Base-by-base conservation (phyloP, 2,113 vertebrate genomes). In the Ramphastos sulfuratus region DNA sequence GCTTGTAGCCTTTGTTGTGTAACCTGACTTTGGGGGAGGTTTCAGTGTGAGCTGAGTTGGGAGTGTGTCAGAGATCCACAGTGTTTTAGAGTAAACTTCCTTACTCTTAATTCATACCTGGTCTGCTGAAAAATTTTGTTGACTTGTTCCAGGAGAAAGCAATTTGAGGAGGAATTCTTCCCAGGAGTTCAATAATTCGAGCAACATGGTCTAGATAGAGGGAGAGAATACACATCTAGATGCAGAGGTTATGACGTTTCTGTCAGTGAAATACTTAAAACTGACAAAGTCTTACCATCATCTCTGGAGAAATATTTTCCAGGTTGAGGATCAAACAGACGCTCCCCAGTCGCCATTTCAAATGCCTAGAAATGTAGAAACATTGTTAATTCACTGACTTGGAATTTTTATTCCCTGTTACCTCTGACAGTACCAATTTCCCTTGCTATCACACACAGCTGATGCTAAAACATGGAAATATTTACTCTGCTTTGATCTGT, bases 101-200 rank as follows among this genome's bases (percentile, higher is more conserved):
- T 61, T 80, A 44, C 30, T 44, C 52, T 7, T 7, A 7, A 0
- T 76, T 82, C 95, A 96, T 91, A 99, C 98, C 98, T 97, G 97
- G 98, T 56, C 82, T 97, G 92, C 87, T 98, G 93, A 99, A 99
- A 95, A 98, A 98, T 12, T 97, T 94, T 58, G 97, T 94, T 39
- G 97, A 97, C 82, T 98, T 98, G 94, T 98, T 99, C 39, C 98
- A 98, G 25, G 98, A 98, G 56, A 98, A 92, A 63, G 97, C 97
- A 44, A 98, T 96, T 81, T 95, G 95, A 54, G 96, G 91, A 56
- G 98, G 98, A 69, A 99, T 98, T 96, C 96, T 98, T 67, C 98
- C 98, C 48, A 99, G 96, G 79, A 99, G 97, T 75, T 98, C 98
- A 39, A 98, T 98, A 74, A 99, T 98, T 83, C 98, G 95, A 89